phyloP scores from a whole-genome alignment of 2,113 vertebrate species.

The Pseudonaja textilis region DNA sequence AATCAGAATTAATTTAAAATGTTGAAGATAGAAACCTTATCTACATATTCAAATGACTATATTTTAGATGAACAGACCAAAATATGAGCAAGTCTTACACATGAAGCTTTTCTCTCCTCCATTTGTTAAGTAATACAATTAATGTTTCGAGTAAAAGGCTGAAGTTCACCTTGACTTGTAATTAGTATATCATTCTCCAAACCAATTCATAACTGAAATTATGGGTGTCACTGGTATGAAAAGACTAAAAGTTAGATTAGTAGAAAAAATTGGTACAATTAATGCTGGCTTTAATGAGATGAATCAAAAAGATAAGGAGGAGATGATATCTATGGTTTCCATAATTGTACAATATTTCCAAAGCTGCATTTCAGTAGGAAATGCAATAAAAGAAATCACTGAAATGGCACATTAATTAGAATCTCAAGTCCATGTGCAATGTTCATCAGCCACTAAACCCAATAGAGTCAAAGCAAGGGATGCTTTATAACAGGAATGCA shows the following conservation, averaged over 20 bases:
- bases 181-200: background rate
- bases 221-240: background rate
- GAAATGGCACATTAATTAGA: background rate
- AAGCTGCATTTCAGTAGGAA: background rate
- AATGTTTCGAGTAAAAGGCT: background rate
- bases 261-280: background rate
- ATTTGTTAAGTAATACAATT: background rate
- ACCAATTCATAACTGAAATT: background rate
- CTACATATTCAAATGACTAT: background rate
- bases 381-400: background rate
- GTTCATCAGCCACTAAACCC: background rate
- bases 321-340: background rate
- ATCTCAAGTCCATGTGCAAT: background rate
- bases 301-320: background rate
- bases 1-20: background rate
- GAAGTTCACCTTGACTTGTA: background rate
- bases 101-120: background rate
- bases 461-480: background rate
- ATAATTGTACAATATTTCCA: background rate
- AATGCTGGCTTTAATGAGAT: background rate
- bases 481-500: background rate
- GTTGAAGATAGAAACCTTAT: background rate
- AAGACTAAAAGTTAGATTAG: background rate
- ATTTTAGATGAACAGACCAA: background rate
- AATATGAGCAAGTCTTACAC: background rate